These are phyloP conservation scores for Heteronetta atricapilla DNA, from an alignment of 2,113 vertebrate genomes.

Conservation along the genomic window DNA sequence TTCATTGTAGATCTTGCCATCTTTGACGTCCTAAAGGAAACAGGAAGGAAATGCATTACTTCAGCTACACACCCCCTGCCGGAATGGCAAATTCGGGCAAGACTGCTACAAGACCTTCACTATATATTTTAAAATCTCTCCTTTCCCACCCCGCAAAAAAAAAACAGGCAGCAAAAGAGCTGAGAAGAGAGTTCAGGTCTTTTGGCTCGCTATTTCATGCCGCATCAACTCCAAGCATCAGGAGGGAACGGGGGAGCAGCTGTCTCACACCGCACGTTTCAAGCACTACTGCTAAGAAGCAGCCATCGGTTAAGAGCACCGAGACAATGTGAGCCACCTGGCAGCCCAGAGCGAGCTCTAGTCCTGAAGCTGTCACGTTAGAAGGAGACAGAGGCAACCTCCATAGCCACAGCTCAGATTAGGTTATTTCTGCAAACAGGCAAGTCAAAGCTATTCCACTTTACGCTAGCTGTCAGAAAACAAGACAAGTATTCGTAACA, in stretches of 20 bases:
- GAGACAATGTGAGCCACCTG: background rate
- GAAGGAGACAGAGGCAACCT: background rate
- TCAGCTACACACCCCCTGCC: background rate
- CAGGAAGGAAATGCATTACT: background rate
- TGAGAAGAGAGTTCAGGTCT: background rate
- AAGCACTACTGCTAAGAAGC: background rate
- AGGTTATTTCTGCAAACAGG: background rate
- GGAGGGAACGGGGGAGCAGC: background rate
- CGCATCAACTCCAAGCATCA: background rate
- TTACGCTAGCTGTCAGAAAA: background rate
- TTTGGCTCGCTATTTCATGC: background rate
- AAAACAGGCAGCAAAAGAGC: background rate
- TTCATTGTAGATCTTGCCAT: slow-evolving; percentile 90
- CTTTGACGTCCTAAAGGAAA: slow-evolving; percentile 85
- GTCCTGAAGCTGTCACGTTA: background rate
- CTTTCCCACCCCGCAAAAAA: too few species aligned
- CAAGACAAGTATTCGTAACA: background rate
- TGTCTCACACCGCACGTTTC: background rate
- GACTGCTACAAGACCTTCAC: background rate
- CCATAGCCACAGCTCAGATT: background rate
- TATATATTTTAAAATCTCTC: background rate
- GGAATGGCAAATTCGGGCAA: background rate
- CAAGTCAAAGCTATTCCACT: background rate
- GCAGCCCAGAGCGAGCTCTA: background rate
- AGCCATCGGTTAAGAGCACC: background rate